A percentile compares a stretch with the other conserved stretches of the same genome.
phyloP scores from a whole-genome alignment of 1,140 invertebrate species.

The Rhopalosiphum padi region DNA sequence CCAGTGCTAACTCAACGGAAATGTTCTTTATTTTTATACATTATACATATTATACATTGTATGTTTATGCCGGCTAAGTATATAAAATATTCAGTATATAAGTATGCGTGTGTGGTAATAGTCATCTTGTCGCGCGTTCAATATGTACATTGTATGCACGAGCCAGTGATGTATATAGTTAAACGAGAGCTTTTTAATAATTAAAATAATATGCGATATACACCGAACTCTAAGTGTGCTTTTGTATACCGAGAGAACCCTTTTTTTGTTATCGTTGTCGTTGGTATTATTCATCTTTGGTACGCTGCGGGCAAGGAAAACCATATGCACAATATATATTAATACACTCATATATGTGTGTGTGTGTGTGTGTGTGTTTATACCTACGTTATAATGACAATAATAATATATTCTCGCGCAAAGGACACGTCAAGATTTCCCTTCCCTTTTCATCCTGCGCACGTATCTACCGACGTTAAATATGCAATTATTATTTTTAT shows the following conservation, averaged over 20 bases:
- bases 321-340: neutral
- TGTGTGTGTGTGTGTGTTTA: neutral
- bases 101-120: neutral
- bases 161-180: neutral
- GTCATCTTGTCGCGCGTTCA: neutral
- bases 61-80: neutral
- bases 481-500: conserved; percentile 27
- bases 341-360: neutral
- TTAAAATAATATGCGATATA: neutral
- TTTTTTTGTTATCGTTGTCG: neutral
- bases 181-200: conserved; percentile 16
- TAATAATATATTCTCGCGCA: neutral
- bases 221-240: neutral
- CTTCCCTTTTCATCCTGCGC: neutral
- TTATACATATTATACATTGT: neutral
- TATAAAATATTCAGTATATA: neutral
- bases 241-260: neutral
- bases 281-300: neutral
- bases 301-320: neutral
- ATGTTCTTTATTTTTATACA: neutral
- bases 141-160: neutral
- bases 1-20: neutral
- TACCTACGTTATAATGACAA: neutral
- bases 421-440: neutral
- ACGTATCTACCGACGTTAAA: neutral